These are phyloP conservation scores for Collichthys lucidus DNA, from an alignment of 2,113 vertebrate genomes.

Conservation along the genomic window DNA sequence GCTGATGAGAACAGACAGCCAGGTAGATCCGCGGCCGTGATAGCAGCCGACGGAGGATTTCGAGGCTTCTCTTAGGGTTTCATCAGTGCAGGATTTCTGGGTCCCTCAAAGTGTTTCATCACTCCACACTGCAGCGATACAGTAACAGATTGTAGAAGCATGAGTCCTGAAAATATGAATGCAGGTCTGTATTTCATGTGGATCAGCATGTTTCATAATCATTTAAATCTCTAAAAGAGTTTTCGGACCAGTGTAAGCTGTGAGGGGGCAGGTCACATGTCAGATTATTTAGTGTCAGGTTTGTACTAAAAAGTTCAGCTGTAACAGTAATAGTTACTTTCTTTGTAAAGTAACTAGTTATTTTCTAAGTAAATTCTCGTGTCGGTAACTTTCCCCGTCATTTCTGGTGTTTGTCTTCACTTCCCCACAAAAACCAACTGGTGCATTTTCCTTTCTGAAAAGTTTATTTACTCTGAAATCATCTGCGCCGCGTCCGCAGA, in stretches of 20 bases:
- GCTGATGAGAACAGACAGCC: slow-evolving; percentile 73
- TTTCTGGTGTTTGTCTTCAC: background rate
- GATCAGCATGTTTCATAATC: no score
- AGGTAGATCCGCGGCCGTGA: slow-evolving; percentile 60
- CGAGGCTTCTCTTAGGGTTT: slow-evolving; percentile 66
- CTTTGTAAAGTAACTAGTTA: background rate
- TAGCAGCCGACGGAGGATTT: slow-evolving; percentile 65
- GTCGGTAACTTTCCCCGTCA: background rate
- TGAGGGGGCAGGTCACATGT: no score
- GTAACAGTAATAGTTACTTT: no score
- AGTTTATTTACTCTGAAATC: slow-evolving; percentile 64
- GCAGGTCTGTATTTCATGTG: background rate
- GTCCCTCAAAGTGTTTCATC: slow-evolving; percentile 74
- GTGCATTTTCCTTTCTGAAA: background rate
- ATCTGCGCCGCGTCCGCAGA: slow-evolving; percentile 49
- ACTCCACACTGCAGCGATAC: slow-evolving; percentile 58
- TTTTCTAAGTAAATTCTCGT: background rate
- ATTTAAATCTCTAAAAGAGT: background rate
- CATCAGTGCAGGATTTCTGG: slow-evolving; percentile 75
- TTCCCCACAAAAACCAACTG: background rate
- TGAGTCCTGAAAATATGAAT: slow-evolving; percentile 14
- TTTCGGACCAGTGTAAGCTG: no score
- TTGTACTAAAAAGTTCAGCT: no score
- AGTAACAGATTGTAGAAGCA: slow-evolving; percentile 39
- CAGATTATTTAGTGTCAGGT: no score